Percentiles rank a stretch among this genome's conserved stretches.
Evolutionary conservation across 1,140 invertebrate genomes (phyloP).

Genomic region (Zaprionus tsacasi): DNA sequence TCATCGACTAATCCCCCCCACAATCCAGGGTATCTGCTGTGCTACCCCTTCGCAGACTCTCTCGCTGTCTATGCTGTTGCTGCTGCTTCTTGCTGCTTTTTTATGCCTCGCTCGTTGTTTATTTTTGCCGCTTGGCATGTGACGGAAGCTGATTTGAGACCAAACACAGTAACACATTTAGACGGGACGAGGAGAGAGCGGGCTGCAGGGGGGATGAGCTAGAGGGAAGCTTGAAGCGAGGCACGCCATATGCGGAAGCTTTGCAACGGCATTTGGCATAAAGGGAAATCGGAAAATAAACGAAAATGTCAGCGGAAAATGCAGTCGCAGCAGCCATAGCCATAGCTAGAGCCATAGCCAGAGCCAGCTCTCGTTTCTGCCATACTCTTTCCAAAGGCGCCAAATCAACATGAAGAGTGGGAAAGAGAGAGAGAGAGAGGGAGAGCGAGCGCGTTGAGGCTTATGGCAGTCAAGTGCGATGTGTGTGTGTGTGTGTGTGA

Average conservation of each 20-base stretch:
- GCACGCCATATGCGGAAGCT: slow-evolving; percentile 50
- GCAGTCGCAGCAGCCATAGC: slow-evolving; percentile 33
- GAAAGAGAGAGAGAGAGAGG: too few species aligned
- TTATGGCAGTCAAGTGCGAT: slow-evolving; percentile 59
- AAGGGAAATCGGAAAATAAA: slow-evolving; percentile 80
- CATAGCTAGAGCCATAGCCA: slow-evolving; percentile 9
- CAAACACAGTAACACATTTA: slow-evolving; percentile 81
- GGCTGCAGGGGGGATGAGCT: not conserved
- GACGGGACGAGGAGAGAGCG: slow-evolving; percentile 40
- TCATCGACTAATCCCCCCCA: not conserved
- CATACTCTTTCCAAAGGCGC: slow-evolving; percentile 48
- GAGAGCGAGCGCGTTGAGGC: slow-evolving; percentile 63
- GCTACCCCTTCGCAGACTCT: not conserved
- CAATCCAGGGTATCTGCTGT: slow-evolving; percentile 10
- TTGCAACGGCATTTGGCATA: slow-evolving; percentile 60
- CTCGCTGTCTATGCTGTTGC: slow-evolving; percentile 19
- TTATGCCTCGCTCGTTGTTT: slow-evolving; percentile 49
- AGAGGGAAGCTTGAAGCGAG: not conserved
- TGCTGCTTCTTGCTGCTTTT: slow-evolving; percentile 34
- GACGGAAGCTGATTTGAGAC: slow-evolving; percentile 82
- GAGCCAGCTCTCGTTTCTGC: slow-evolving; percentile 8
- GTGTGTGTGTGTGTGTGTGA: slow-evolving; percentile 29
- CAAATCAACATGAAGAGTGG: slow-evolving; percentile 64
- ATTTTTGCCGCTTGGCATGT: slow-evolving; percentile 80
- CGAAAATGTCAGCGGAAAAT: slow-evolving; percentile 78